These are phyloP conservation scores for Anseranas semipalmata DNA, from an alignment of 2,113 vertebrate species.

Conservation along the genomic window DNA sequence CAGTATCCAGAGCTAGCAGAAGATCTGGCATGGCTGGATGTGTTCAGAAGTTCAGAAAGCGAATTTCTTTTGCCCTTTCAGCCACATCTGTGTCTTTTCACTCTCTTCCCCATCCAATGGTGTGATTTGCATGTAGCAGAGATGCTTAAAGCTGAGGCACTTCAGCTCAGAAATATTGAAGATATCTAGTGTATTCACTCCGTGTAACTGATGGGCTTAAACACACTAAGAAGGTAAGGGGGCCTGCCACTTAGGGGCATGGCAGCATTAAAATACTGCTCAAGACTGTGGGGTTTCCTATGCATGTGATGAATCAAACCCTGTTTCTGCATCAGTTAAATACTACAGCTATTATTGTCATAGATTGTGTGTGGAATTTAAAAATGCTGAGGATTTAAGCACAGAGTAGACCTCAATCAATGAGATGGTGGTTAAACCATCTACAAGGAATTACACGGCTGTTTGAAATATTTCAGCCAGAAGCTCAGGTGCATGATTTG, in stretches of 20 bases:
- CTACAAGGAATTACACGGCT: neutral
- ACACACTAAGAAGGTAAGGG: neutral
- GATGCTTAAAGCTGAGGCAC: neutral
- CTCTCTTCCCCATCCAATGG: fast-evolving
- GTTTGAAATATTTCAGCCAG: neutral
- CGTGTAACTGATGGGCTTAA: neutral
- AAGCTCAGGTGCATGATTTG: neutral
- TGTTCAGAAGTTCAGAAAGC: neutral
- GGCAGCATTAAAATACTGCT: neutral
- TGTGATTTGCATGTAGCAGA: neutral
- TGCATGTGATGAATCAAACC: neutral
- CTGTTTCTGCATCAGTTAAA: neutral
- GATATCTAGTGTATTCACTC: fast-evolving
- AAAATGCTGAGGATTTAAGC: neutral
- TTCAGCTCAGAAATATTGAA: neutral
- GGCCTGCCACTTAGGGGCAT: neutral
- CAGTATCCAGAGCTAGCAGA: neutral
- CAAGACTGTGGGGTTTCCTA: neutral
- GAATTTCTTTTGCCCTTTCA: neutral
- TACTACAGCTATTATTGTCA: neutral
- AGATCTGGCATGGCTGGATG: neutral
- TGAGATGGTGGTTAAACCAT: neutral
- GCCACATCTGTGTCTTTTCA: neutral
- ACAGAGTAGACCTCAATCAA: neutral
- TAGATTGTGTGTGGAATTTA: neutral